Evolutionary conservation across 2,797 vertebrate species (phyloP).

Genomic region (Gastrophryne carolinensis): DNA sequence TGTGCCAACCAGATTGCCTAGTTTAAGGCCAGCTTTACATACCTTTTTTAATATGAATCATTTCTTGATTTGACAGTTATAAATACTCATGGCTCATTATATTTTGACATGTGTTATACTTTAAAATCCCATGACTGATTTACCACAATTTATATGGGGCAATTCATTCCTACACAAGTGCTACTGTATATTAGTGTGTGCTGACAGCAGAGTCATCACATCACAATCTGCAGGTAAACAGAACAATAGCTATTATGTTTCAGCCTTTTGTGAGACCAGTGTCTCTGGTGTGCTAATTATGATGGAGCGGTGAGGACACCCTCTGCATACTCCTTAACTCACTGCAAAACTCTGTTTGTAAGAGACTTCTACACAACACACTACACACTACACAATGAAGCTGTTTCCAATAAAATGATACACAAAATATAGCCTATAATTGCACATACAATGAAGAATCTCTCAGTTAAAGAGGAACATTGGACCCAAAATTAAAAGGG

Average conservation of each 20-base stretch:
- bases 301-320: background rate
- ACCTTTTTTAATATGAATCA: background rate
- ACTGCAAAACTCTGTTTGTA: slow-evolving; percentile 12
- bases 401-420: slow-evolving; percentile 19
- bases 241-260: slow-evolving; percentile 40
- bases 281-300: slow-evolving; percentile 38
- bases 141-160: slow-evolving; percentile 8
- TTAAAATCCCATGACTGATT: slow-evolving; percentile 39
- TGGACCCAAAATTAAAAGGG: too few species aligned
- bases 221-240: slow-evolving; percentile 42
- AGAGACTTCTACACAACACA: too few species aligned
- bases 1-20: too few species aligned
- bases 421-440: slow-evolving; percentile 9
- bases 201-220: slow-evolving; percentile 52
- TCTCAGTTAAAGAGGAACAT: too few species aligned
- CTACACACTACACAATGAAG: slow-evolving; percentile 8
- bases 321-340: slow-evolving; percentile 7
- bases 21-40: too few species aligned
- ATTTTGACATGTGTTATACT: slow-evolving; percentile 10
- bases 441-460: slow-evolving; percentile 7
- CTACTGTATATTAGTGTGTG: slow-evolving; percentile 44
- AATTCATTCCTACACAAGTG: slow-evolving; percentile 26
- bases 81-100: slow-evolving; percentile 1
- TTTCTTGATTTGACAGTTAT: slow-evolving; percentile 23
- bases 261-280: slow-evolving; percentile 11